Base-by-base conservation (phyloP, 2,797 vertebrate species). In the Halcyon smyrnensis region DNA sequence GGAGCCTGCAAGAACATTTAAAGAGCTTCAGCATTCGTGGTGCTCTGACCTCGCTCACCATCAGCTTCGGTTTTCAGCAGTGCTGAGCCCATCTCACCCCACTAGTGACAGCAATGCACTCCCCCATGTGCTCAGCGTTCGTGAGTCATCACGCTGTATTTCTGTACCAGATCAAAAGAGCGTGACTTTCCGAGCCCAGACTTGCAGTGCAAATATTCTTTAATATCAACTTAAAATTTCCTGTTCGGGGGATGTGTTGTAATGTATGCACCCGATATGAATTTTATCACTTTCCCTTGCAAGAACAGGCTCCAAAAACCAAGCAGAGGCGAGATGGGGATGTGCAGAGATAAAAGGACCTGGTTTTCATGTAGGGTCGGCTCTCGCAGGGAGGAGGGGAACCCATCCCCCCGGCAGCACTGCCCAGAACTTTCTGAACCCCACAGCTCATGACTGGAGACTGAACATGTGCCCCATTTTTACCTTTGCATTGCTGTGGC, bases 391-490 rank as follows among this genome's bases (percentile, higher is more conserved):
- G 9, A 43, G 0, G 8, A 68, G 34, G 67, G 54, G 23, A n/a
- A 51, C 36, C n/a, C 18, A 23, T 11, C 7, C 32, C 24, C 17
- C 34, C 6, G 14, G n/a, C 48, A 62, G 39, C 50, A 5, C 50
- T 59, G 41, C 59, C 34, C 51, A 59, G 69, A 45, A 3, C n/a
- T 11, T 7, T 16, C 34, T 45, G 70, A 9, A 27, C 41, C 41
- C 70, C 45, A 9, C 18, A 2, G 19, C 0, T 1, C 41, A 12
- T 0, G 0, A 17, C 32, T 32, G 45, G 60, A 59, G 39, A 14
- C 3, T 3, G 28, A 71, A 28, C n/a, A 11, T 1, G 11, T 1
- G 0, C 8, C 37, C 24, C 7, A 1, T 39, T 77, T 85, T 37
- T 6, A 50, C 32, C 14, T 67, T 57, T 37, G 37, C 23, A 5